Evolutionary conservation across 1,140 invertebrate species (phyloP).

Genomic region (Colletes latitarsis): DNA sequence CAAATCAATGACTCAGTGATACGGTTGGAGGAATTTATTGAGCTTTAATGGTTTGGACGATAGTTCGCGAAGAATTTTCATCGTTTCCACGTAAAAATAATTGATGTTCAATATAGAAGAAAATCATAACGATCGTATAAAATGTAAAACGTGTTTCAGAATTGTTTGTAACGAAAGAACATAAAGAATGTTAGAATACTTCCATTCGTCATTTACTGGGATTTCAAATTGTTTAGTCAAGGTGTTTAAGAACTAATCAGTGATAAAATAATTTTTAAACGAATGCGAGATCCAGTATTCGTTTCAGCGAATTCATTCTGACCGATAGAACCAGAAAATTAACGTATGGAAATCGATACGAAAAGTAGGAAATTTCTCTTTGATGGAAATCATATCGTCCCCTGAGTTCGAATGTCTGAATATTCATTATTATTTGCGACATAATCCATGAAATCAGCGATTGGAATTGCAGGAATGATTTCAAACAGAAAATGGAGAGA

Average conservation of each 20-base stretch:
- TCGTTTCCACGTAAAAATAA: neutral
- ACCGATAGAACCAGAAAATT: neutral
- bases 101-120: too few species aligned
- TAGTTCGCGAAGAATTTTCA: neutral
- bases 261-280: too few species aligned
- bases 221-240: too few species aligned
- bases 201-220: too few species aligned
- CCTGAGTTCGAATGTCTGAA: neutral
- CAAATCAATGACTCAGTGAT: slow-evolving; percentile 21
- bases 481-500: neutral
- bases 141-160: too few species aligned
- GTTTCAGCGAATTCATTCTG: too few species aligned
- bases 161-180: too few species aligned
- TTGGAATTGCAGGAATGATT: neutral
- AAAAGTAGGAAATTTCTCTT: neutral
- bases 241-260: too few species aligned
- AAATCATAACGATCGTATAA: neutral
- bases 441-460: neutral
- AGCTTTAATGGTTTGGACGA: slow-evolving; percentile 13
- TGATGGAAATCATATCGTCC: too few species aligned
- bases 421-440: slow-evolving; percentile 23
- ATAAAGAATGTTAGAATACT: too few species aligned
- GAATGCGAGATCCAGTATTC: too few species aligned
- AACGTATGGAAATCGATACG: neutral
- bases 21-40: slow-evolving; percentile 4